phyloP scores from a whole-genome alignment of 2,797 vertebrate species.

The Xenopus petersii region DNA sequence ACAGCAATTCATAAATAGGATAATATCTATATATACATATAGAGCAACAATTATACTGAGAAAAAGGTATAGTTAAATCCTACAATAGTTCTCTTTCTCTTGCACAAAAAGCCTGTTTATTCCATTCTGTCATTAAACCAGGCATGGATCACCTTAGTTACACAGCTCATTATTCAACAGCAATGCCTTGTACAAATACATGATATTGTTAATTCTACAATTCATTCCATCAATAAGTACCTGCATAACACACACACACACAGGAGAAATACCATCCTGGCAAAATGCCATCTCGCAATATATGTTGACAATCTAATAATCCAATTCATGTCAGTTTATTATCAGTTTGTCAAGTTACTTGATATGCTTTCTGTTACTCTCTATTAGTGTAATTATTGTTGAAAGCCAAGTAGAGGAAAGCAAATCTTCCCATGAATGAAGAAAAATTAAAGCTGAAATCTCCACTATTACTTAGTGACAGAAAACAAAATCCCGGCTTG shows the following conservation, averaged over 20 bases:
- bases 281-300: slow-evolving; percentile 29
- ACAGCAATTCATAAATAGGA: too few relatives aligned
- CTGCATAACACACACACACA: slow-evolving; percentile 13
- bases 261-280: slow-evolving; percentile 13
- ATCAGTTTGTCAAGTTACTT: slow-evolving; percentile 33
- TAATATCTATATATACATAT: too few relatives aligned
- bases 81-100: too few relatives aligned
- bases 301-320: slow-evolving; percentile 46
- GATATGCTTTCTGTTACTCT: slow-evolving; percentile 28
- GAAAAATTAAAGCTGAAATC: too few relatives aligned
- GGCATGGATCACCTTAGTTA: neutral
- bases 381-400: slow-evolving; percentile 29
- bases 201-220: neutral
- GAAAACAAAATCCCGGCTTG: too few relatives aligned
- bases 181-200: neutral
- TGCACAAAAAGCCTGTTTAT: too few relatives aligned
- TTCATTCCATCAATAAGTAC: slow-evolving; percentile 1
- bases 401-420: neutral
- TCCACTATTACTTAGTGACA: too few relatives aligned
- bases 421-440: neutral
- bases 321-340: slow-evolving; percentile 32
- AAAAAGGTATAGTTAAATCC: too few relatives aligned
- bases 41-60: too few relatives aligned
- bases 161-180: neutral
- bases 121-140: too few relatives aligned